Evolutionary conservation across 2,888 invertebrate genomes (phyloP).

Genomic region (Hyposoter dolosus): DNA sequence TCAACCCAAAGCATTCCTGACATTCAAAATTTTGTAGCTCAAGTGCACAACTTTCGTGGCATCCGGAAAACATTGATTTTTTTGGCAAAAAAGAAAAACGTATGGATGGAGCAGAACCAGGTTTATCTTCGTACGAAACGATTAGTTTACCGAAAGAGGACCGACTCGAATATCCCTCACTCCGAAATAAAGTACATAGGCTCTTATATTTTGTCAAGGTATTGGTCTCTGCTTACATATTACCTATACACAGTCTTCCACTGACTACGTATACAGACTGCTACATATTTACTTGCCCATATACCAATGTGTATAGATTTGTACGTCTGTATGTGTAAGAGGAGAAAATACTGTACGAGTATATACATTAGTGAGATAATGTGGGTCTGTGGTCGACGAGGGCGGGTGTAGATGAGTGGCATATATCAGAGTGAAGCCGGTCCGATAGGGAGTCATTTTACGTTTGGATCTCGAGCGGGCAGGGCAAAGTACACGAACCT

Average conservation of each 20-base stretch:
- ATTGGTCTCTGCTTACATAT: constrained; percentile 4
- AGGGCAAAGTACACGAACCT: constrained; percentile 24
- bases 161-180: neutral
- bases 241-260: neutral
- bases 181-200: neutral
- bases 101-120: neutral
- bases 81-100: neutral
- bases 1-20: neutral
- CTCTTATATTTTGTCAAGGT: constrained; percentile 14
- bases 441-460: constrained; percentile 56
- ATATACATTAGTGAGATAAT: constrained; percentile 34
- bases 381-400: constrained; percentile 42
- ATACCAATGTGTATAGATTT: neutral
- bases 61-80: neutral
- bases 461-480: constrained; percentile 49
- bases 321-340: neutral
- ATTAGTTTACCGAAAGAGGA: neutral
- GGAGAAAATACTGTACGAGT: constrained; percentile 3
- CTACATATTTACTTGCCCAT: neutral
- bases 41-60: neutral
- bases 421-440: constrained; percentile 56
- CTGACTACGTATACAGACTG: neutral
- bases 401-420: constrained; percentile 52
- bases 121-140: constrained; percentile 13
- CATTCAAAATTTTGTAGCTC: neutral